Base-by-base conservation (phyloP, 2,888 invertebrate species). In the Carpatolechia fugitivella region DNA sequence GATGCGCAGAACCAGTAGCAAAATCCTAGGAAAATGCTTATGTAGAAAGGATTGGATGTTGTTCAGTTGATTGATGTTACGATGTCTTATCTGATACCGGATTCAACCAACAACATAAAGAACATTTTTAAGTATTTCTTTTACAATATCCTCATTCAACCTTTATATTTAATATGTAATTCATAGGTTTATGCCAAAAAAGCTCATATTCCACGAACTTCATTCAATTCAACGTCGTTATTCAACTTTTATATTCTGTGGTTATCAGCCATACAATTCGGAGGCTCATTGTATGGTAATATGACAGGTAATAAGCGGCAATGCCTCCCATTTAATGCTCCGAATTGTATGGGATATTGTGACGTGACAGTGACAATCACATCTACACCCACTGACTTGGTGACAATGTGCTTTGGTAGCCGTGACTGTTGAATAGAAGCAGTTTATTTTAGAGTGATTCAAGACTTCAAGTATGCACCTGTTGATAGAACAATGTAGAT, bases 211-310 rank as follows among this genome's bases (percentile, higher is more conserved):
- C n/a, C n/a, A n/a, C n/a, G n/a, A n/a, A n/a, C n/a, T n/a, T n/a
- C n/a, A n/a, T n/a, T n/a, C n/a, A n/a, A n/a, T n/a, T n/a, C n/a
- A n/a, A n/a, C n/a, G n/a, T n/a, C n/a, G n/a, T n/a, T n/a, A n/a
- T 36, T 36, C 13, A 24, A 11, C 11, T 18, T 44, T 44, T 44
- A 3, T 44, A 11, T 44, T 44, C 47, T 47, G 29, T 31, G 47
- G 7, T 56, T 47, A 2, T 13, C 47, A 31, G 14, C 48, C 38
- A 46, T 56, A 38, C 46, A 54, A 60, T 56, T 70, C 74, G 66
- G 80, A 63, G 72, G 77, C 74, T 76, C 62, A 82, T 87, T 86
- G 86, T 85, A 85, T 85, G 85, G 69, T 79, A 85, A 86, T 82
- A 62, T 67, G 71, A 74, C 75, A 75, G 66, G 55, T 67, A 55